A percentile compares a stretch with the other conserved stretches of the same genome.
These are phyloP conservation scores for Xerus rutilus DNA, from an alignment of 2,797 vertebrate genomes.

Conservation along the genomic window DNA sequence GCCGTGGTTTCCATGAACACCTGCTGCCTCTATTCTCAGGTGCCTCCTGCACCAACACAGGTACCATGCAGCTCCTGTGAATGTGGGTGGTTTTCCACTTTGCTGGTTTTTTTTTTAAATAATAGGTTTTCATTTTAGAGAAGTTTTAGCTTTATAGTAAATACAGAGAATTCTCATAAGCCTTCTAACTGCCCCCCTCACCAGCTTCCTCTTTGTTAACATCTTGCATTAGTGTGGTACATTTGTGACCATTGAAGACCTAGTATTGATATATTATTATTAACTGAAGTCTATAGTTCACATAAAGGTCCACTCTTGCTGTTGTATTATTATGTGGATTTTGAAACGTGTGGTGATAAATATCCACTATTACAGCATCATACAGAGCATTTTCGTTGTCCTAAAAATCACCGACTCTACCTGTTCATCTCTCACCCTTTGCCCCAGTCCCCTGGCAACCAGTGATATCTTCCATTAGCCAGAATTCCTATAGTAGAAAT, in stretches of 20 bases:
- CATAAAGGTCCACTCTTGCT: neutral
- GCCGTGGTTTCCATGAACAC: fast-evolving
- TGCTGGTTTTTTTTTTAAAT: neutral
- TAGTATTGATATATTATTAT: neutral
- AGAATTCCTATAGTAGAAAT: neutral
- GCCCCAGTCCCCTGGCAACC: neutral
- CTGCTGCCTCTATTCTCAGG: neutral
- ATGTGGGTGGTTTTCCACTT: neutral
- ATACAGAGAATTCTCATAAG: neutral
- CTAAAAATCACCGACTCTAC: too few species aligned
- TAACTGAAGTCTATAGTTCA: neutral
- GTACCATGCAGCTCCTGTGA: neutral
- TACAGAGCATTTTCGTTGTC: neutral
- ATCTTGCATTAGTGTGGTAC: neutral
- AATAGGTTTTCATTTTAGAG: neutral
- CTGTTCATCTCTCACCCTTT: too few species aligned
- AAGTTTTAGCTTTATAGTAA: neutral
- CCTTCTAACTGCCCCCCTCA: neutral
- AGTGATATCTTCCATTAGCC: neutral
- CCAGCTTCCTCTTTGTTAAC: neutral
- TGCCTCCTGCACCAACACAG: neutral
- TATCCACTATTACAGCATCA: neutral
- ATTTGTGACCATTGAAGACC: neutral
- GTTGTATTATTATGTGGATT: neutral
- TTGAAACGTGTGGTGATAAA: neutral